A percentile compares a stretch with the other conserved stretches of the same genome.
Evolutionary conservation across 2,113 vertebrate genomes (phyloP).

Genomic region (Phylloscopus trochiloides): DNA sequence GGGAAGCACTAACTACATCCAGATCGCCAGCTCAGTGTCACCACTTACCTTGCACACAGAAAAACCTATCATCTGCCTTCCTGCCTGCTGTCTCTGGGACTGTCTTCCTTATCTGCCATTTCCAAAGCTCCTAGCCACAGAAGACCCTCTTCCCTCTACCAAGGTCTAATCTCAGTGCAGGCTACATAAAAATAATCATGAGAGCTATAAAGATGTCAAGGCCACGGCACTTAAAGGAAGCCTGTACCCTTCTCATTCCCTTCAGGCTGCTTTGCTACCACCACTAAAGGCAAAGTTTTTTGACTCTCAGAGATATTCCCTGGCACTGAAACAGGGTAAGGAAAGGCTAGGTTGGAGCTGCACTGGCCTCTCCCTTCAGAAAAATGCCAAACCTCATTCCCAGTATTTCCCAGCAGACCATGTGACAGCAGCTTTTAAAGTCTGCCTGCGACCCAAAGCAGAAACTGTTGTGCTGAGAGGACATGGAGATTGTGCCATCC

Average conservation of each 20-base stretch:
- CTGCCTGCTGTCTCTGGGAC: neutral
- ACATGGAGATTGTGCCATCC: neutral
- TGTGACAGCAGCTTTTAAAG: neutral
- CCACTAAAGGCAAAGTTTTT: neutral
- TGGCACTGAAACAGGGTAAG: neutral
- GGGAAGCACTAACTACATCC: neutral
- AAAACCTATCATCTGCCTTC: neutral
- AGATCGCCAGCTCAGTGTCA: neutral
- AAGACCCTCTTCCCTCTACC: neutral
- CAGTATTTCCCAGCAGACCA: neutral
- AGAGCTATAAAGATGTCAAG: neutral
- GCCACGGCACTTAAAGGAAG: rapidly evolving
- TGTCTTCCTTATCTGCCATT: neutral
- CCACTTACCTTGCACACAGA: neutral
- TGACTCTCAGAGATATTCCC: neutral
- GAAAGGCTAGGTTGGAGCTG: neutral
- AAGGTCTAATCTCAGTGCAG: neutral
- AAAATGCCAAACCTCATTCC: neutral
- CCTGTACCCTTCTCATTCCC: neutral
- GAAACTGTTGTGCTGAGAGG: neutral
- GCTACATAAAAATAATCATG: neutral
- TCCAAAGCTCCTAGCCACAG: neutral
- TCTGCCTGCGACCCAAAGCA: neutral
- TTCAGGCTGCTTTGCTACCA: neutral
- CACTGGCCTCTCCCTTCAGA: neutral